These are phyloP conservation scores for Leptopterna dolabrata DNA, from an alignment of 2,888 invertebrate genomes.

Conservation along the genomic window DNA sequence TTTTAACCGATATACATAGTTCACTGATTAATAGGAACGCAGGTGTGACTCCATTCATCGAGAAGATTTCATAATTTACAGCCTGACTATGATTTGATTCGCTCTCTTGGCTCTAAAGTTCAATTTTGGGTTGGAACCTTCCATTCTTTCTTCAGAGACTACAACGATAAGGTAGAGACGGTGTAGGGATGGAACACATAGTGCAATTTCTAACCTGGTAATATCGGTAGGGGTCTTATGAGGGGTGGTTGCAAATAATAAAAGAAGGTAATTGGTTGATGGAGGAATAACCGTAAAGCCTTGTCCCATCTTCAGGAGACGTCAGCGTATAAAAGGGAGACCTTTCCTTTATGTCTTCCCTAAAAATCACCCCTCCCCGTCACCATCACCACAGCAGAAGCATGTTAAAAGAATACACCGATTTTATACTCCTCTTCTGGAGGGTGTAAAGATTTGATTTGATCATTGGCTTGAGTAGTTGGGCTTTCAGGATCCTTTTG, in stretches of 20 bases:
- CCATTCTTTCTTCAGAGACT: not conserved
- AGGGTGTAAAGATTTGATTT: conserved; percentile 57
- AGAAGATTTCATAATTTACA: too few species aligned
- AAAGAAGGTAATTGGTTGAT: conserved; percentile 61
- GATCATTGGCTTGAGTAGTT: conserved; percentile 57
- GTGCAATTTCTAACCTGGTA: conserved; percentile 42
- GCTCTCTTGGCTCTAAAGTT: not conserved
- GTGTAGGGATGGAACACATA: conserved; percentile 13
- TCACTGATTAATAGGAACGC: too few species aligned
- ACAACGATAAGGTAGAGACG: not conserved
- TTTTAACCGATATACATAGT: too few species aligned
- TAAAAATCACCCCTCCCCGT: conserved; percentile 56
- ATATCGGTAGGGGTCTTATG: conserved; percentile 50
- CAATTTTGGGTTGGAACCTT: not conserved
- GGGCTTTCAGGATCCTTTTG: conserved; percentile 52
- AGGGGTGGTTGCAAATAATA: conserved; percentile 58
- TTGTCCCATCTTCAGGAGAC: conserved; percentile 58
- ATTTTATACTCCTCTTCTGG: conserved; percentile 58
- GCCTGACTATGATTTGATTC: not conserved
- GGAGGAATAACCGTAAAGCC: conserved; percentile 60
- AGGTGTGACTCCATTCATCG: too few species aligned
- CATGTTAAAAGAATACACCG: conserved; percentile 60
- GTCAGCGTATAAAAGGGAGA: conserved; percentile 58
- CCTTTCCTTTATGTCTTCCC: conserved; percentile 57
- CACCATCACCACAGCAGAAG: conserved; percentile 16